Evolutionary conservation across 2,113 vertebrate genomes (phyloP).

Genomic region (Anoura caudifer): DNA sequence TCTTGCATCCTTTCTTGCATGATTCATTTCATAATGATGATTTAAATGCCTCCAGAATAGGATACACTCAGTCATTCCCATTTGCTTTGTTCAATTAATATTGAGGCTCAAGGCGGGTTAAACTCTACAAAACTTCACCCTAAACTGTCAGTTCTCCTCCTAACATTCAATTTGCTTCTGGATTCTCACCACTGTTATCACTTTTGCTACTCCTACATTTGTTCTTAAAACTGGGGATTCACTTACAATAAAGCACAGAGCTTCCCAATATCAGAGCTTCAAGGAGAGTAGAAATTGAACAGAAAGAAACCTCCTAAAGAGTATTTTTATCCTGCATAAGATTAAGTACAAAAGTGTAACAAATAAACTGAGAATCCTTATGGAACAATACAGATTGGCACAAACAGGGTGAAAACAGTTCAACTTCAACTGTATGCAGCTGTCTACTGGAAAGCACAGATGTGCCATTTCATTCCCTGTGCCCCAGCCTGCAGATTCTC

Average conservation of each 20-base stretch:
- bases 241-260: not conserved
- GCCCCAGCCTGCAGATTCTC: not conserved
- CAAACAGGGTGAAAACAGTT: not conserved
- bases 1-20: too few relatives aligned
- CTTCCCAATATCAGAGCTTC: not conserved
- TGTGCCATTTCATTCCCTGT: not conserved
- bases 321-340: not conserved
- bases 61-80: slow-evolving; percentile 21
- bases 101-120: slow-evolving; percentile 40
- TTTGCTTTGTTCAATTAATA: slow-evolving; percentile 48
- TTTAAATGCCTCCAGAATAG: slow-evolving; percentile 6
- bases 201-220: not conserved
- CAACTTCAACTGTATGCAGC: not conserved
- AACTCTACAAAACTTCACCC: not conserved
- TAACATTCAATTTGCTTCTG: not conserved
- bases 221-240: not conserved
- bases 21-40: slow-evolving; percentile 49
- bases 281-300: not conserved
- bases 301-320: not conserved
- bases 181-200: not conserved
- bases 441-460: not conserved
- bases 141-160: not conserved
- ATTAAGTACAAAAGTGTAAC: not conserved
- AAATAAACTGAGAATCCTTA: not conserved
- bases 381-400: not conserved